phyloP scores from a whole-genome alignment of 2,113 vertebrate species.

The Trichechus manatus region DNA sequence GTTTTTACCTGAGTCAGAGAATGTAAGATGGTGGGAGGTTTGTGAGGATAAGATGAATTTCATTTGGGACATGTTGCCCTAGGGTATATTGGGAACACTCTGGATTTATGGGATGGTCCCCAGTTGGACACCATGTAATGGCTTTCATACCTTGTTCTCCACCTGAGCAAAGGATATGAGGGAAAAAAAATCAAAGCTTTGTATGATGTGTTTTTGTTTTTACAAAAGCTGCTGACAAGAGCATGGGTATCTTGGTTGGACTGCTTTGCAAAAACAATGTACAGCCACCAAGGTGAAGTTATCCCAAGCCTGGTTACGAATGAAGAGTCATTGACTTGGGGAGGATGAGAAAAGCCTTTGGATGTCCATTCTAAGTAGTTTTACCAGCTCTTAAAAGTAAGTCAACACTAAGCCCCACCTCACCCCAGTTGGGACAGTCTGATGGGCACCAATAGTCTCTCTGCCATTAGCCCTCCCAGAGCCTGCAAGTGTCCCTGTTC shows the following conservation, averaged over 20 bases:
- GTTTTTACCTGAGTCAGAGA: neutral
- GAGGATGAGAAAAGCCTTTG: neutral
- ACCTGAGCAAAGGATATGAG: constrained; percentile 65
- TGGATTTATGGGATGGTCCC: neutral
- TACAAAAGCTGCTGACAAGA: constrained; percentile 35
- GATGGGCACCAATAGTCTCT: neutral
- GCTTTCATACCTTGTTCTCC: constrained; percentile 59
- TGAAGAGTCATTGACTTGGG: neutral
- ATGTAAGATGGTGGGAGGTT: neutral
- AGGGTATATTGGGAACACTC: neutral
- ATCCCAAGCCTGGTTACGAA: neutral
- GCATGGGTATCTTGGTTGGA: neutral
- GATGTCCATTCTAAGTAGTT: neutral
- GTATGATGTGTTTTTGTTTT: neutral
- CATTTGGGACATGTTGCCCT: neutral
- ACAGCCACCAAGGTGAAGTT: neutral
- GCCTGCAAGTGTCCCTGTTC: neutral
- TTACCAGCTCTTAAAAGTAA: neutral
- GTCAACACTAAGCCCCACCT: neutral
- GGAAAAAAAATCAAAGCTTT: constrained; percentile 2
- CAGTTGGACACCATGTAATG: neutral
- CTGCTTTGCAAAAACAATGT: constrained; percentile 1
- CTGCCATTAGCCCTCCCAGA: neutral
- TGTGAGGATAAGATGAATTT: neutral
- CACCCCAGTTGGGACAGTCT: neutral